Percentiles rank a stretch among this genome's conserved stretches.
phyloP scores from a whole-genome alignment of 2,113 vertebrate species.

The Falco punctatus region DNA sequence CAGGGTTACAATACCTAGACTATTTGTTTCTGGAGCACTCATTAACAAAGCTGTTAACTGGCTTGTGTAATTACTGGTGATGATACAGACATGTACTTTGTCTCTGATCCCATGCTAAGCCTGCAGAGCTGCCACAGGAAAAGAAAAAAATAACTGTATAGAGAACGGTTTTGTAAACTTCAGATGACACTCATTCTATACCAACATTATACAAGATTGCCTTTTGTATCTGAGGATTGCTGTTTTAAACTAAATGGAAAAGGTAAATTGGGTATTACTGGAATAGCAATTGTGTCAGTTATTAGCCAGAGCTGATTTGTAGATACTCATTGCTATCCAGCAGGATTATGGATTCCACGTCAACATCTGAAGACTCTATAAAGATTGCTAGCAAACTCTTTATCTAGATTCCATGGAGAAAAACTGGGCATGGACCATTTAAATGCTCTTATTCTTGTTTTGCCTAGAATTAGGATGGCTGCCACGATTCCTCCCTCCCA shows the following conservation, averaged over 20 bases:
- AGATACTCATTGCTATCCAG: not conserved
- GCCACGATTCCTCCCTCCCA: not conserved
- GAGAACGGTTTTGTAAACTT: not conserved
- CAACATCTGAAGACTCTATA: not conserved
- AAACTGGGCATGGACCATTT: not conserved
- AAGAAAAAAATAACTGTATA: not conserved
- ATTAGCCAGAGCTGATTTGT: not conserved
- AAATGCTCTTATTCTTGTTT: not conserved
- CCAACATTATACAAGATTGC: not conserved
- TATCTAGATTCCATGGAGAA: not conserved
- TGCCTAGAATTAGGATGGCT: constrained; percentile 9
- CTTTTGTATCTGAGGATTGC: not conserved
- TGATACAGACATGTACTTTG: not conserved
- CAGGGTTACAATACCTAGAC: not conserved
- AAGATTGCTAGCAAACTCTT: not conserved
- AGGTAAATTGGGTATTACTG: not conserved
- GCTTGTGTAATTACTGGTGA: not conserved
- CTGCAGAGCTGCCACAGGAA: not conserved
- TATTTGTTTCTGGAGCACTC: not conserved
- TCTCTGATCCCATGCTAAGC: not conserved
- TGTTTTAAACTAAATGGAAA: not conserved
- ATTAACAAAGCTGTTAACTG: not conserved
- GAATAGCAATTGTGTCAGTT: not conserved
- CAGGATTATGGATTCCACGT: not conserved
- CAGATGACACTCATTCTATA: not conserved